Evolutionary conservation across 2,888 invertebrate species (phyloP), one percentile per base, ranked within the genome.

Genomic region (Ichneumon xanthorius): DNA sequence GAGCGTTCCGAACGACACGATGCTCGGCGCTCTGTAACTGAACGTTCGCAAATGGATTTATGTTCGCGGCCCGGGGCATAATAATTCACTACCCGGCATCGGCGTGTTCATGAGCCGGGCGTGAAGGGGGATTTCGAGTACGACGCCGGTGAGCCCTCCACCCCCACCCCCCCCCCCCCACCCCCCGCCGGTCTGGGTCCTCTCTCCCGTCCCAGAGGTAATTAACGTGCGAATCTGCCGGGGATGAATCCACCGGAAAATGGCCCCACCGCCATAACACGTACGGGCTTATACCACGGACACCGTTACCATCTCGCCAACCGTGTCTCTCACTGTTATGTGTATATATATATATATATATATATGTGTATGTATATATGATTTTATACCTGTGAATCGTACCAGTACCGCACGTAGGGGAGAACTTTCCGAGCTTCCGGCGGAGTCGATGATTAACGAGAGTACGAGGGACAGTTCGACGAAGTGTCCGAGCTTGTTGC

Each of bases 41-140:
- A 89, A 86, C 83, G 87, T 82, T 89, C 82, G 88, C 86, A 88
- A 90, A 89, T 89, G 89, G 88, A 90, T 91, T 91, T 91, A 90
- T 90, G 88, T 87, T 81, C 82, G 82, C 81, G 58, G 67, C 82
- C 65, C 84, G 84, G 84, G 80, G 87, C 87, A 40, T 40, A 40
- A 89, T 91, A 90, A 90, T 89, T 91, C 89, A 90, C 88, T 87
- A 84, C 75, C 76, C 76, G 76, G 81, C 88, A 87, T 89, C 85
- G 88, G 88, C 85, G 87, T 87, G 88, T 88, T 88, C 86, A 85
- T 84, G 87, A 89, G 80, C 77, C 82, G 81, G 70, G 70, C 55
- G 73, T 65, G 14, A 45, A 58, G 80, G 70, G 63, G 73, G 68
- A 70, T 61, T 78, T 71, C 80, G 87, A 85, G 81, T 85, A 72